Evolutionary conservation across 2,113 vertebrate genomes (phyloP), one percentile per base, ranked within the genome.

Genomic region (Hippolais icterina): DNA sequence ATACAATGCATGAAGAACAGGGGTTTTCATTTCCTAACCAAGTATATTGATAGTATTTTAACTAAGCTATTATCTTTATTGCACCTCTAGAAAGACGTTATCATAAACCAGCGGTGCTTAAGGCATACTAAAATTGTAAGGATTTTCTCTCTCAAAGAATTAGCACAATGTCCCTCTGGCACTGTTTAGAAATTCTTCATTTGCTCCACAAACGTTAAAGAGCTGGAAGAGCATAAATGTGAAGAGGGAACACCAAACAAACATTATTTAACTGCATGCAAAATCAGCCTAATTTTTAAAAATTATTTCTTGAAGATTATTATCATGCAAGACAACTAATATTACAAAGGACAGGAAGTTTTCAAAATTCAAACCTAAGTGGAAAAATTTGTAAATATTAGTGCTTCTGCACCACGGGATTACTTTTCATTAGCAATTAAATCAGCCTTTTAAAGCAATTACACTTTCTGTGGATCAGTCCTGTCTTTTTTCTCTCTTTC

Each of bases 171-270:
- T 12, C 59, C 86, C 86, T 91, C 64, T 91, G 46, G 79, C 77
- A 64, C 50, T 94, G 29, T 96, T 97, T 93, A 92, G 81, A 96
- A 95, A 95, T 94, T 97, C 78, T 81, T 87, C 75, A 93, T 91
- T 94, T 97, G 68, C 44, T 96, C 85, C 83, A 92, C 42, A 95
- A 95, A 94, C 65, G 82, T 56, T 83, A 94, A 96, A 96, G 94
- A 91, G n/a, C 57, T 85, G 27, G 66, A 85, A 91, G 12, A 96
- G 42, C 31, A 50, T 56, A 85, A 90, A 3, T 91, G 24, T 59
- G 65, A 87, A 65, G 47, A 91, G 31, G 78, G 7, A 92, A 82
- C 16, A 70, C 18, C 57, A 94, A 96, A 96, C 94, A 87, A 96
- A 25, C 47, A 81, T 95, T 96, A 92, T 87, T 97, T 96, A 93